Evolutionary conservation across 2,797 vertebrate species (phyloP).

Genomic region (Oreochromis mossambicus): DNA sequence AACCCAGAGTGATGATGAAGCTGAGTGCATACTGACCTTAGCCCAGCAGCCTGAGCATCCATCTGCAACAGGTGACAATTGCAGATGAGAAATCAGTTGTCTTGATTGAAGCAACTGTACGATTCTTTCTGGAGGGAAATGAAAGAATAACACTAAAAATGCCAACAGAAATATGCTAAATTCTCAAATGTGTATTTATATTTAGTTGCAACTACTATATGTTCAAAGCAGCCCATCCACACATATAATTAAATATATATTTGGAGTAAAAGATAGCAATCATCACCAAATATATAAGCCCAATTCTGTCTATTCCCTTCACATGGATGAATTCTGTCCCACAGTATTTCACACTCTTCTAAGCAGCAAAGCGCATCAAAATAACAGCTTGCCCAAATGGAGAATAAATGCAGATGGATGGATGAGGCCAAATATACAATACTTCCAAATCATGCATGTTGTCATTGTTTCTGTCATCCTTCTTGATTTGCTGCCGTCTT

Average conservation of each 20-base stretch:
- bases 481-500: slow-evolving; percentile 52
- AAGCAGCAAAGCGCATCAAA: slow-evolving; percentile 13
- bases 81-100: neutral
- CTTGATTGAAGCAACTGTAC: neutral
- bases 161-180: neutral
- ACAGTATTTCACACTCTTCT: slow-evolving; percentile 26
- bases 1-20: neutral
- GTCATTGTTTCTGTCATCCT: slow-evolving; percentile 38
- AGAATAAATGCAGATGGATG: slow-evolving; percentile 37
- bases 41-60: neutral
- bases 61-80: neutral
- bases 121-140: neutral
- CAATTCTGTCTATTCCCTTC: neutral
- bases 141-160: neutral
- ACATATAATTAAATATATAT: neutral
- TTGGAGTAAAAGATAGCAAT: neutral
- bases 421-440: slow-evolving; percentile 17
- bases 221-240: neutral
- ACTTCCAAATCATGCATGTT: slow-evolving; percentile 12
- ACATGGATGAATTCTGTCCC: slow-evolving; percentile 33
- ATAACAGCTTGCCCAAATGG: slow-evolving; percentile 31
- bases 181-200: neutral
- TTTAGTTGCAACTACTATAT: neutral
- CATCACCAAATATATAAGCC: neutral
- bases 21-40: neutral